Conservation (phyloP, 2,797 vertebrate genomes). For the Propithecus deckenii region DNA sequence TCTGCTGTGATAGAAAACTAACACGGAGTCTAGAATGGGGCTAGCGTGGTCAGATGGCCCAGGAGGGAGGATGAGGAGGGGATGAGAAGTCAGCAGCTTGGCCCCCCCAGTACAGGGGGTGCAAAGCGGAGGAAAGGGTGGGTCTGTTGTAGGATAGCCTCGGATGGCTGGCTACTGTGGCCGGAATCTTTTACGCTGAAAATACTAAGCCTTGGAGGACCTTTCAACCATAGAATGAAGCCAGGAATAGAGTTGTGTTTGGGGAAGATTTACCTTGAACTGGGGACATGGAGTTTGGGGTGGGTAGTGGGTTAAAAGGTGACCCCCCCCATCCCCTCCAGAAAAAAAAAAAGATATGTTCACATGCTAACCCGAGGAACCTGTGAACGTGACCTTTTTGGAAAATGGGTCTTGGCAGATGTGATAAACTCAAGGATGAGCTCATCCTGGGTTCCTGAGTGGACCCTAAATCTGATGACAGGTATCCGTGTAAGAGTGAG, state of each 20-base stretch:
- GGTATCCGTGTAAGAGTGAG: neutral
- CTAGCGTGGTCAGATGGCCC: too few relatives aligned
- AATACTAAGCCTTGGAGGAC: neutral
- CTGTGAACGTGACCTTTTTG: neutral
- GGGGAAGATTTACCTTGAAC: neutral
- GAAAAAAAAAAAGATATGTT: neutral
- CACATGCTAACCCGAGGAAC: neutral
- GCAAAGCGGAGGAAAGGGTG: rapidly evolving
- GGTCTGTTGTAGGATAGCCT: too few relatives aligned
- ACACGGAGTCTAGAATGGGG: neutral
- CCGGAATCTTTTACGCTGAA: neutral
- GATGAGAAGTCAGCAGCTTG: too few relatives aligned
- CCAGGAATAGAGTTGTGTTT: neutral
- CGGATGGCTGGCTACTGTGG: rapidly evolving
- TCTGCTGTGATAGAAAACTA: neutral
- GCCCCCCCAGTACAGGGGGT: rapidly evolving
- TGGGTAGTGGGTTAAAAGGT: neutral
- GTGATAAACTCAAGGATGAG: neutral
- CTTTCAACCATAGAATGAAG: neutral
- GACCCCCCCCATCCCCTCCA: neutral
- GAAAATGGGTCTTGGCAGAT: neutral
- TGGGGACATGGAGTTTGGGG: neutral
- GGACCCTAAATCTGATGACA: neutral
- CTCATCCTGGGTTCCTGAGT: neutral
- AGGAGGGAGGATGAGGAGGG: neutral